Conservation (phyloP, 1,140 invertebrate species). For the Eulimnadia texana region DNA sequence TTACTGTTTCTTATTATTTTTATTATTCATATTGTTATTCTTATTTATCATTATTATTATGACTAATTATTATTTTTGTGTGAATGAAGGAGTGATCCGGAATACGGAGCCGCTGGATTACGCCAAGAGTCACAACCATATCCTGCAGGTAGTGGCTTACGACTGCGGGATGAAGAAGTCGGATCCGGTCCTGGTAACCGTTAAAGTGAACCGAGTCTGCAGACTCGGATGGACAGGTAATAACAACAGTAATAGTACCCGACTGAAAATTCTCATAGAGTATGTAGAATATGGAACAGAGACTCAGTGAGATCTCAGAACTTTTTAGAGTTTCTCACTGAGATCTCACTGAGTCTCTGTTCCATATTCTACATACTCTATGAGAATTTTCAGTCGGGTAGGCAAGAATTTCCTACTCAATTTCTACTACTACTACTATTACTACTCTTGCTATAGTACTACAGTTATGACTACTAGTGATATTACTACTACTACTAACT, state of each 20-base stretch:
- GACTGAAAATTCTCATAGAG: no score
- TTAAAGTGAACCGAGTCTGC: constrained; percentile 69
- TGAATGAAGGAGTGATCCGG: constrained; percentile 51
- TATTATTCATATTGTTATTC: constrained; percentile 9
- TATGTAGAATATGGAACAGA: no score
- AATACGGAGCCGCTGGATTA: constrained; percentile 86
- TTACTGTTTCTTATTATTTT: not conserved
- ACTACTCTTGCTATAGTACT: not conserved
- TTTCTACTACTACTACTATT: not conserved
- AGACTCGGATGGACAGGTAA: constrained; percentile 59
- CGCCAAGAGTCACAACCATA: constrained; percentile 83
- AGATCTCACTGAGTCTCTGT: no score
- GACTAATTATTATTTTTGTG: constrained; percentile 9
- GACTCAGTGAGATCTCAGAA: no score
- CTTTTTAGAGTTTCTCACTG: no score
- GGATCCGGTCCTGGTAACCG: constrained; percentile 81
- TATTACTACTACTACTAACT: not conserved
- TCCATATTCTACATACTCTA: no score
- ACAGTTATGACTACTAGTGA: no score
- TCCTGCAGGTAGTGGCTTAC: constrained; percentile 88
- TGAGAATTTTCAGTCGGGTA: no score
- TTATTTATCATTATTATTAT: not conserved
- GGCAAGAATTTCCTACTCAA: not conserved
- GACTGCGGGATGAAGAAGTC: constrained; percentile 81
- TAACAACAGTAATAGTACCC: not conserved